These are phyloP conservation scores for Pongo abelii DNA, from an alignment of 2,113 vertebrate genomes.

Conservation along the genomic window DNA sequence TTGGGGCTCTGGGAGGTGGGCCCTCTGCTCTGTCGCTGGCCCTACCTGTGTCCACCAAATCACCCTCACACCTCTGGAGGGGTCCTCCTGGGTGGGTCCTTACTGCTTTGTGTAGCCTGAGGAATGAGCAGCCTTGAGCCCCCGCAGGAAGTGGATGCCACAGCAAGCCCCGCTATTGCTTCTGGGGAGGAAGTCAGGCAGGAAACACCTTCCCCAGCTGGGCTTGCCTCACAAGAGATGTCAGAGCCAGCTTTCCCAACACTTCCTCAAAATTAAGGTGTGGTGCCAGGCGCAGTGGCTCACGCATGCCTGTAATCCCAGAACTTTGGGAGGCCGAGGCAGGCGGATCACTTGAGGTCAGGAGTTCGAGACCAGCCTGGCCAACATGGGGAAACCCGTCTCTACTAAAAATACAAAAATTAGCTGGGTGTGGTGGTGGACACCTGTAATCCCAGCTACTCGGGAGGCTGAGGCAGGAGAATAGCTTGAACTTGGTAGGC, in stretches of 20 bases:
- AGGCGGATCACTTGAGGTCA: too few species aligned
- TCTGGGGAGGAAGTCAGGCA: background rate
- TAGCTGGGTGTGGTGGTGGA: too few species aligned
- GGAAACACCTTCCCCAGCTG: slow-evolving; percentile 2
- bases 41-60: background rate
- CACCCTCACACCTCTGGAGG: background rate
- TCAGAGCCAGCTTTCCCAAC: background rate
- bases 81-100: too few species aligned
- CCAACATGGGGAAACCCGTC: too few species aligned
- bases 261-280: slow-evolving; percentile 42
- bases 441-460: too few species aligned
- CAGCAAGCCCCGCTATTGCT: background rate
- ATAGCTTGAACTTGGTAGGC: too few species aligned
- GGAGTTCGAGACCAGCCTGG: too few species aligned
- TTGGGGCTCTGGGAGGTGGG: background rate
- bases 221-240: background rate
- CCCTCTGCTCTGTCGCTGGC: background rate
- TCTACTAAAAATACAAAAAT: too few species aligned
- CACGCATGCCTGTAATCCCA: too few species aligned
- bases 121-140: background rate
- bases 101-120: background rate
- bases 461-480: too few species aligned
- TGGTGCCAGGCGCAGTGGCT: too few species aligned
- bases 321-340: too few species aligned
- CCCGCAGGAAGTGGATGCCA: rapidly evolving